Evolutionary conservation across 2,888 invertebrate species (phyloP), one percentile per base, ranked within the genome.

Genomic region (Dicyrtoma fusca): DNA sequence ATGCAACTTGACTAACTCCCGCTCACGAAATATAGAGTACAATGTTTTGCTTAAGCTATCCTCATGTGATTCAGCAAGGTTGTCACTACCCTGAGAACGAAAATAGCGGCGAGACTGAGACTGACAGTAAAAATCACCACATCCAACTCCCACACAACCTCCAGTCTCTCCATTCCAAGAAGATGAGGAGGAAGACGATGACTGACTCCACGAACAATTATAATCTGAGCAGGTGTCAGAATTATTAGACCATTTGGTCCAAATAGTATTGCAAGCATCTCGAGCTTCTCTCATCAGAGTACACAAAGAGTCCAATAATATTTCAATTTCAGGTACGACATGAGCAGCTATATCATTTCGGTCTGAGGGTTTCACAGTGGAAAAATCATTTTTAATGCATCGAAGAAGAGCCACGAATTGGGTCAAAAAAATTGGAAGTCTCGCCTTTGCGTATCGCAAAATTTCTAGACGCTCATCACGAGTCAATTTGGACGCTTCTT

Each of bases 261-360:
- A 79, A 69, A 80, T 78, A 34, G 77, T 77, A 62, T 74, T 77
- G 44, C 80, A 80, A 11, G 80, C 76, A 59, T 79, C 79, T 42
- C 75, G 63, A 53, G 88, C 86, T 82, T 88, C 88, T 64, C 86
- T 84, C 76, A 88, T 85, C 81, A 89, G 84, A 79, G 85, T 84
- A 64, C 88, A 87, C 79, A 89, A 83, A 59, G 87, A 86, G 78
- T 88, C 87, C 79, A 89, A 83, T 74, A 88, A 86, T 57, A 84
- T 84, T 83, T 89, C 89, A 82, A 89, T 88, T 88, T 90, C 89
- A 79, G 89, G 89, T 81, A 89, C 88, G 79, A 89, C 85, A 83
- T 88, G 89, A 53, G 87, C 85, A 34, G 89, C 88, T 74, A 90
- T 86, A 80, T 89, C 88, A 74, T 87, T 85, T 78, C 88, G 84